Evolutionary conservation across 2,888 invertebrate species (phyloP).

Genomic region (Amorpha juglandis): DNA sequence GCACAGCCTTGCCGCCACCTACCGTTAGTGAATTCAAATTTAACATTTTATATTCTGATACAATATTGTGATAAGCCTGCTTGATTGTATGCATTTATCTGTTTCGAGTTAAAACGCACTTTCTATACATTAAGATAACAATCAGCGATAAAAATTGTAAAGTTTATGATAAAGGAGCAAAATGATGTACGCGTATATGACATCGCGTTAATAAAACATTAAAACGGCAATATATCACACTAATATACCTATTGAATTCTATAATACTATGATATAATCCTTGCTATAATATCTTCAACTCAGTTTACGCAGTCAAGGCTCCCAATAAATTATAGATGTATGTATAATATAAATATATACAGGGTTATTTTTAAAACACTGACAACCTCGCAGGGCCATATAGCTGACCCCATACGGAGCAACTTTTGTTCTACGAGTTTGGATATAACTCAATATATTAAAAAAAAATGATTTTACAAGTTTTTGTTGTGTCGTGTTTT

Average conservation of each 20-base stretch:
- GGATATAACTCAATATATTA: too few relatives aligned
- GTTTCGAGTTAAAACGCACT: neutral
- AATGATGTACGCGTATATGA: neutral
- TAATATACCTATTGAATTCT: neutral
- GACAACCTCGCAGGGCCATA: too few relatives aligned
- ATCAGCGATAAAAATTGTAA: conserved; percentile 1
- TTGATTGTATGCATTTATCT: neutral
- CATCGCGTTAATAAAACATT: neutral
- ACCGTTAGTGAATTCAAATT: too few relatives aligned
- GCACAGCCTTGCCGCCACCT: too few relatives aligned
- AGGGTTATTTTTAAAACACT: too few relatives aligned
- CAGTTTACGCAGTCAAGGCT: too few relatives aligned
- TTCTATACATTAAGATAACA: conserved; percentile 4
- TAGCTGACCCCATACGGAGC: too few relatives aligned
- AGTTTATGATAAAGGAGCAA: neutral
- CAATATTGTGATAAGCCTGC: neutral
- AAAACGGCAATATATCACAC: neutral
- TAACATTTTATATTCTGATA: neutral
- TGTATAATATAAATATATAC: too few relatives aligned
- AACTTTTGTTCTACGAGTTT: too few relatives aligned
- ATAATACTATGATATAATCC: neutral
- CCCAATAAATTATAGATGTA: too few relatives aligned
- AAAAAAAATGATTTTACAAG: too few relatives aligned
- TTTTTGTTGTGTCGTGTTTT: too few relatives aligned
- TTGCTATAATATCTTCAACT: neutral